Percentiles rank a stretch among this genome's conserved stretches.
phyloP scores from a whole-genome alignment of 1,140 invertebrate species.

The Drosophila subobscura region DNA sequence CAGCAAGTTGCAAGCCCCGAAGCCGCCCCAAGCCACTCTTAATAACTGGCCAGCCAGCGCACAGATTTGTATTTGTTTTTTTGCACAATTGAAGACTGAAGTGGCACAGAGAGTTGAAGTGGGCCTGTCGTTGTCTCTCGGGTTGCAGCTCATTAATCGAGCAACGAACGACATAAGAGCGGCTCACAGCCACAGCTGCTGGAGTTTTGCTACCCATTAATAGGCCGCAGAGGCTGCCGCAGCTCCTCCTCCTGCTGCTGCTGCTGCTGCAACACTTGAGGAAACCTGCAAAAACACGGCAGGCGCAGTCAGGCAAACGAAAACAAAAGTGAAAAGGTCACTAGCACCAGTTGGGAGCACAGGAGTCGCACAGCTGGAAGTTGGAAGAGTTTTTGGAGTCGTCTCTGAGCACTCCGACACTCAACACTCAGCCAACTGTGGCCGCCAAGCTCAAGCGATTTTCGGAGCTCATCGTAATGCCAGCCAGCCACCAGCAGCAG shows the following conservation, averaged over 20 bases:
- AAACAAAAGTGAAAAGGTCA: conserved; percentile 82
- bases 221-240: conserved; percentile 33
- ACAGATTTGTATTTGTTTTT: conserved; percentile 25
- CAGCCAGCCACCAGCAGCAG: no score
- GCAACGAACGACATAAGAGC: conserved; percentile 47
- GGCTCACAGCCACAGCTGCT: conserved; percentile 26
- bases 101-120: conserved; percentile 36
- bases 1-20: neutral
- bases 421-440: conserved; percentile 73
- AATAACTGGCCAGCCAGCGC: conserved; percentile 50
- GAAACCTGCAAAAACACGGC: conserved; percentile 52
- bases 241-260: conserved; percentile 14
- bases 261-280: conserved; percentile 56
- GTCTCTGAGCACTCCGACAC: conserved; percentile 41
- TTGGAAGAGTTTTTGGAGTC: conserved; percentile 22
- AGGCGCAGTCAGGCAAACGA: conserved; percentile 60
- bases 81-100: conserved; percentile 47
- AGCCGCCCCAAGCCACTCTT: conserved; percentile 44
- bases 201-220: conserved; percentile 42
- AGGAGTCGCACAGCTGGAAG: conserved; percentile 27
- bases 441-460: conserved; percentile 69
- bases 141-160: conserved; percentile 76
- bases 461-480: conserved; percentile 45
- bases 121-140: conserved; percentile 39
- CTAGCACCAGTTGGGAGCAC: conserved; percentile 49